Evolutionary conservation across 2,113 vertebrate genomes (phyloP).

Genomic region (Setophaga coronata): DNA sequence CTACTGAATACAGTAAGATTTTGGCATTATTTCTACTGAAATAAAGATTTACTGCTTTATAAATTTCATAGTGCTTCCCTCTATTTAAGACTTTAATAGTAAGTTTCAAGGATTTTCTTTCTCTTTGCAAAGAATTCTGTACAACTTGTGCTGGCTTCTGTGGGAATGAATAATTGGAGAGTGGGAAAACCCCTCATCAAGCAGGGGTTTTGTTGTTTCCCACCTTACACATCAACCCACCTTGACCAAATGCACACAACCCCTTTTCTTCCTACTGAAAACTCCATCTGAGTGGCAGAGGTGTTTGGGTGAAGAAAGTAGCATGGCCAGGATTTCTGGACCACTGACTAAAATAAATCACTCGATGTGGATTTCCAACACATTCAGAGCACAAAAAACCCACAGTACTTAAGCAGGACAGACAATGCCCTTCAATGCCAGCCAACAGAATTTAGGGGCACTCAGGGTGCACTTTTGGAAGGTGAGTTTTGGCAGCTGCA

Average conservation of each 20-base stretch:
- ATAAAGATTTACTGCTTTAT: neutral
- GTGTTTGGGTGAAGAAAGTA: neutral
- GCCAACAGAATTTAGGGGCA: neutral
- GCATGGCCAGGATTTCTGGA: neutral
- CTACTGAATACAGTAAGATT: neutral
- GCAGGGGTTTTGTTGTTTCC: rapidly evolving
- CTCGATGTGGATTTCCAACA: neutral
- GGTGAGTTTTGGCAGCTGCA: neutral
- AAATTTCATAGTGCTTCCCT: neutral
- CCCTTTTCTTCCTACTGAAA: neutral
- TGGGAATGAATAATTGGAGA: neutral
- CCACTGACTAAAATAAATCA: neutral
- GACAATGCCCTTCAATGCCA: neutral
- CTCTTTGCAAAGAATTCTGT: neutral
- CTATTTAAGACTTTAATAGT: neutral
- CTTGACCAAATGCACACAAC: neutral
- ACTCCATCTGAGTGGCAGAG: neutral
- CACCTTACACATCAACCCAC: neutral
- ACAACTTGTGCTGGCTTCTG: neutral
- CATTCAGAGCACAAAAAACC: neutral
- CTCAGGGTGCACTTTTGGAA: neutral
- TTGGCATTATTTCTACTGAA: neutral
- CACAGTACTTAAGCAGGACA: neutral
- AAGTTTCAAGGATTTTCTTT: neutral
- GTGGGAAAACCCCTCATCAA: neutral